phyloP scores from a whole-genome alignment of 2,888 invertebrate genomes.

The Scelioninae gen. 2 region DNA sequence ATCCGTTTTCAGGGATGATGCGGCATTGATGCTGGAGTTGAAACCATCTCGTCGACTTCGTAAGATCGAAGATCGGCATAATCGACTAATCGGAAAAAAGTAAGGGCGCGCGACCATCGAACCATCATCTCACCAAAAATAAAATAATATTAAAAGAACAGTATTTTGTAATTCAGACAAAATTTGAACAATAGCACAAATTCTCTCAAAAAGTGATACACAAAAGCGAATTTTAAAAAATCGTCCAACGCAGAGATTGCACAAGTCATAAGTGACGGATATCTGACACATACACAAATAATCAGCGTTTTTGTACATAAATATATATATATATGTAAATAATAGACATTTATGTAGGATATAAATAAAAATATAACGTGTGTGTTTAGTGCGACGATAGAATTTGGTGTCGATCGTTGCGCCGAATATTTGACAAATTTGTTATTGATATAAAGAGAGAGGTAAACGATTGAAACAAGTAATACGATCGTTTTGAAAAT shows the following conservation, averaged over 20 bases:
- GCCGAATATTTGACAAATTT: slow-evolving; percentile 20
- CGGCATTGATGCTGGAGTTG: slow-evolving; percentile 70
- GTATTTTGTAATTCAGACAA: slow-evolving; percentile 14
- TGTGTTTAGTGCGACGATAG: slow-evolving; percentile 43
- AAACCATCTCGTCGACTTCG: slow-evolving; percentile 70
- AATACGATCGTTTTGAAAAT: slow-evolving; percentile 62
- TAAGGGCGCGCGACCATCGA: slow-evolving; percentile 68
- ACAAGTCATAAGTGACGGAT: slow-evolving; percentile 16
- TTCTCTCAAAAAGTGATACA: slow-evolving; percentile 30
- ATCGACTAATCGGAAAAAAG: slow-evolving; percentile 69
- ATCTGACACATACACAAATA: slow-evolving; percentile 1
- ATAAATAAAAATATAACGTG: slow-evolving; percentile 16
- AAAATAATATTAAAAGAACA: slow-evolving; percentile 25
- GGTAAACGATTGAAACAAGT: slow-evolving; percentile 34
- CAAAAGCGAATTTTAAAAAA: slow-evolving; percentile 11
- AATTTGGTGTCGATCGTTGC: slow-evolving; percentile 34
- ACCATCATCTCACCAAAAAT: slow-evolving; percentile 51
- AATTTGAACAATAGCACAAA: slow-evolving; percentile 36
- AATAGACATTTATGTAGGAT: slow-evolving; percentile 23
- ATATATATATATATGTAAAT: slow-evolving; percentile 20
- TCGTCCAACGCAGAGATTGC: slow-evolving; percentile 15
- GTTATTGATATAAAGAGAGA: slow-evolving; percentile 25
- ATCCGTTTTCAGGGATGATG: slow-evolving; percentile 70
- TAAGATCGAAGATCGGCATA: slow-evolving; percentile 66
- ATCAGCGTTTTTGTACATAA: slow-evolving; percentile 24